phyloP scores from a whole-genome alignment of 1,140 invertebrate genomes.

The Asbolus verrucosus region DNA sequence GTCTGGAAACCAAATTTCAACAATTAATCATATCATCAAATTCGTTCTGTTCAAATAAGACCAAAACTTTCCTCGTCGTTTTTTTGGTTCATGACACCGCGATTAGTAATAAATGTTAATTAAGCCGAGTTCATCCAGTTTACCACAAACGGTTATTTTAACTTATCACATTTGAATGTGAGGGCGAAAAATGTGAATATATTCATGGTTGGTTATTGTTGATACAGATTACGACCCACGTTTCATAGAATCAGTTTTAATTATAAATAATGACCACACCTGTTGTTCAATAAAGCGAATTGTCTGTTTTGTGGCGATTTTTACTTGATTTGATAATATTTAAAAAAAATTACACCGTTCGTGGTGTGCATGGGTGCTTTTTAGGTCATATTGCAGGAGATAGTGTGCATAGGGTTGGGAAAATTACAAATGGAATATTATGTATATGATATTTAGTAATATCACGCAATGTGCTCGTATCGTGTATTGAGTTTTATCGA shows the following conservation, averaged over 20 bases:
- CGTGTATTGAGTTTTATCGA: background rate
- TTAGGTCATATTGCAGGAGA: background rate
- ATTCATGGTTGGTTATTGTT: background rate
- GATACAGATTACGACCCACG: constrained; percentile 5
- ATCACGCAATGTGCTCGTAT: constrained; percentile 1
- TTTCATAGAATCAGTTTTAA: background rate
- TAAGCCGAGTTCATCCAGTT: too few species aligned
- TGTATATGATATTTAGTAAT: background rate
- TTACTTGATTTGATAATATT: too few species aligned
- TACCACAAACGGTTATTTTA: background rate
- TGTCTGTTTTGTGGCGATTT: too few species aligned
- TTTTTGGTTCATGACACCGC: too few species aligned
- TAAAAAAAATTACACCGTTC: too few species aligned
- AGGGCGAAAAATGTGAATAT: background rate
- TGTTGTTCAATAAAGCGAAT: background rate
- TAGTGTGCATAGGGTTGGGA: constrained; percentile 3
- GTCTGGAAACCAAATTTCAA: constrained; percentile 69
- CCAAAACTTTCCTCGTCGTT: too few species aligned
- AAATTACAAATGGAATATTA: background rate
- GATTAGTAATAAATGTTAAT: too few species aligned
- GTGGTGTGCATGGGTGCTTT: too few species aligned
- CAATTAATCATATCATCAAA: background rate
- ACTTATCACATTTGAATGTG: background rate
- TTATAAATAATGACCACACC: background rate
- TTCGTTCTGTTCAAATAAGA: too few species aligned